Conservation (phyloP, 2,888 invertebrate genomes). For the Rugalucina vietnamica region DNA sequence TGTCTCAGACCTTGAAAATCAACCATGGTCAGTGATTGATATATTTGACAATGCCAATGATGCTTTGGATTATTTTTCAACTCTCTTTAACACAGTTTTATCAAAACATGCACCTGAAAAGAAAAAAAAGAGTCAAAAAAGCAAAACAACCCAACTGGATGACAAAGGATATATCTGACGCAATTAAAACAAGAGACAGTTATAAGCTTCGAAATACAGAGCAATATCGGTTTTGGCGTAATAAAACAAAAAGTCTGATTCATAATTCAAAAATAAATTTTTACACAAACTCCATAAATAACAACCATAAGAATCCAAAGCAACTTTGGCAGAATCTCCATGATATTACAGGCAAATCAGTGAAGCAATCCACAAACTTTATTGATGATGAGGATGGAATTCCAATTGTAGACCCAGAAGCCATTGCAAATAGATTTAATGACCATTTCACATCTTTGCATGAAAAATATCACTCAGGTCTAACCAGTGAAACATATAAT, state of each 20-base stretch:
- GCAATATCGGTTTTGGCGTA: neutral
- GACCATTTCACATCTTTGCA: neutral
- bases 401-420: neutral
- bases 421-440: neutral
- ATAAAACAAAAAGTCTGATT: neutral
- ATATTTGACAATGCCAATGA: conserved; percentile 1
- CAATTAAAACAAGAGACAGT: no score
- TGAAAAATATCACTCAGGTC: neutral
- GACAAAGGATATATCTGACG: no score
- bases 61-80: neutral
- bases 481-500: neutral
- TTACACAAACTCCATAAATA: neutral
- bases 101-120: no score
- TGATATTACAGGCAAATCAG: neutral
- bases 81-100: neutral
- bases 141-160: no score
- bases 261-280: neutral
- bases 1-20: neutral
- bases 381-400: neutral
- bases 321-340: no score
- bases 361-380: neutral
- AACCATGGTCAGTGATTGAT: neutral
- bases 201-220: no score
- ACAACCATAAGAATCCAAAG: neutral
- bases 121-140: no score